Evolutionary conservation across 1,140 invertebrate genomes (phyloP).

Genomic region (Heliothis virescens): DNA sequence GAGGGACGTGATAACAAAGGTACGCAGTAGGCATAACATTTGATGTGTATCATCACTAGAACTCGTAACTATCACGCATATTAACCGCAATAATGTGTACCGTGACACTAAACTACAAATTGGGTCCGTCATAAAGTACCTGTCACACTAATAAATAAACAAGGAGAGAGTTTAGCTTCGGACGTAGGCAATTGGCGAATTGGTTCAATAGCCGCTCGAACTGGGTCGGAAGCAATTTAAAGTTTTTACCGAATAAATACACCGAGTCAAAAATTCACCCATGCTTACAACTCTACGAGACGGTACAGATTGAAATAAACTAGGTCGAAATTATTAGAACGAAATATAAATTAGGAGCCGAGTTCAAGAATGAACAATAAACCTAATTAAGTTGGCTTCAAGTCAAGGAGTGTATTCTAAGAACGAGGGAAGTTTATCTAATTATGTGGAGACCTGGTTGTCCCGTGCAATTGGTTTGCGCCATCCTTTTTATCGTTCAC

Average conservation of each 20-base stretch:
- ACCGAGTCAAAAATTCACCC: constrained; percentile 74
- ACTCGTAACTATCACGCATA: constrained; percentile 17
- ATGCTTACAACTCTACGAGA: constrained; percentile 60
- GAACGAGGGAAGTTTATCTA: constrained; percentile 38
- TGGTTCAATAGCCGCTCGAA: constrained; percentile 76
- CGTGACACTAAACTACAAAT: constrained; percentile 29
- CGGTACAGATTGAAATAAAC: constrained; percentile 60
- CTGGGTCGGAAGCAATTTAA: constrained; percentile 82
- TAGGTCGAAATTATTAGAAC: constrained; percentile 47
- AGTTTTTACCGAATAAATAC: constrained; percentile 82
- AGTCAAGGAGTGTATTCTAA: constrained; percentile 35
- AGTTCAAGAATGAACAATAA: constrained; percentile 48
- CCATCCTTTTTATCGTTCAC: constrained; percentile 44
- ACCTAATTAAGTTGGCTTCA: constrained; percentile 51
- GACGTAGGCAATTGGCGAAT: constrained; percentile 74
- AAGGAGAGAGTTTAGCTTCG: constrained; percentile 62
- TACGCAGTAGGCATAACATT: background rate
- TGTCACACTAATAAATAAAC: constrained; percentile 65
- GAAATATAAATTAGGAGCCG: constrained; percentile 44
- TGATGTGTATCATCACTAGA: constrained; percentile 12
- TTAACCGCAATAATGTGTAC: constrained; percentile 18
- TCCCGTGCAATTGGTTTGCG: constrained; percentile 38
- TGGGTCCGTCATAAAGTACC: constrained; percentile 51
- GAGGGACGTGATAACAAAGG: background rate
- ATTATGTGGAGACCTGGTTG: constrained; percentile 40